A percentile compares a stretch with the other conserved stretches of the same genome.
Conservation (phyloP, 2,797 vertebrate genomes). For the Heliangelus exortis region DNA sequence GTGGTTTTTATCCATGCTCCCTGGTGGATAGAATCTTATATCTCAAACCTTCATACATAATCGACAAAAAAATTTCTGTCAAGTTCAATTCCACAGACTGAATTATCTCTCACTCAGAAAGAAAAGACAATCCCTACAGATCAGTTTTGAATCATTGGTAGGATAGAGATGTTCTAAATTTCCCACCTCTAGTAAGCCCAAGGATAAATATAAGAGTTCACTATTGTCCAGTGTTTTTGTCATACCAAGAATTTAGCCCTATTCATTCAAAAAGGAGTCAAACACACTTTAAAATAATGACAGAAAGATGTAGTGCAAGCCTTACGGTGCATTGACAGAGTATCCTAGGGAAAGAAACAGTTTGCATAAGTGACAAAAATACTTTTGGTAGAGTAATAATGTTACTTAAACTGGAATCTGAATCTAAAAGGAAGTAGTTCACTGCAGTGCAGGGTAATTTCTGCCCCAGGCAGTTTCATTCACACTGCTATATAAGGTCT, state of each 20-base stretch:
- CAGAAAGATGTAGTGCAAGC: background rate
- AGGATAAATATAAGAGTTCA: constrained; percentile 23
- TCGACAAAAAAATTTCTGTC: background rate
- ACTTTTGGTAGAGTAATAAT: background rate
- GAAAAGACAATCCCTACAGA: constrained; percentile 37
- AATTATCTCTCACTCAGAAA: constrained; percentile 45
- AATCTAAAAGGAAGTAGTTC: background rate
- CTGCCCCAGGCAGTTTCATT: background rate
- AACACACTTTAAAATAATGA: constrained; percentile 10
- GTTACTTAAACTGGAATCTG: background rate
- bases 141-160: constrained; percentile 32
- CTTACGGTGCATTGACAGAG: background rate
- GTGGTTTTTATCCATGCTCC: background rate
- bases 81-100: constrained; percentile 22
- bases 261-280: background rate
- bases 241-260: background rate
- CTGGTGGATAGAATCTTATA: constrained; percentile 10
- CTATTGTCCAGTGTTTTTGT: background rate
- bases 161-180: constrained; percentile 32
- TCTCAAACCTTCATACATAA: constrained; percentile 50
- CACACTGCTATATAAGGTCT: background rate
- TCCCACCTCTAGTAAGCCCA: constrained; percentile 2
- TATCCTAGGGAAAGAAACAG: background rate
- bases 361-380: background rate
- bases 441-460: background rate